Evolutionary conservation across 2,888 invertebrate species (phyloP).

Genomic region (Lasioglossum figueresi): DNA sequence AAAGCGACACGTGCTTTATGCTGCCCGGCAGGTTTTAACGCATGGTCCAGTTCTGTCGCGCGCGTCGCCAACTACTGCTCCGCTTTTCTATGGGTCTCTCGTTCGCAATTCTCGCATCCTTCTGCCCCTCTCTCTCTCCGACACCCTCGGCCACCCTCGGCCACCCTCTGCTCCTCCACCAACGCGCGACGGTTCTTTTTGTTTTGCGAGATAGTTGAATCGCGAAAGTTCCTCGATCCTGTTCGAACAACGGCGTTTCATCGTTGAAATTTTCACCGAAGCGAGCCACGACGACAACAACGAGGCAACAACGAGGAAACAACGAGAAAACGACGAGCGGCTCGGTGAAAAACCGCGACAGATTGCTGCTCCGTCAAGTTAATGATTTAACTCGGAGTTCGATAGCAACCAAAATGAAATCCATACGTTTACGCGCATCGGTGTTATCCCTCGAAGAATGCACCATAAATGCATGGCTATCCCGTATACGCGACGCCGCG

Average conservation of each 20-base stretch:
- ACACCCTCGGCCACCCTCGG: background rate
- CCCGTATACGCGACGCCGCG: background rate
- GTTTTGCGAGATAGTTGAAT: background rate
- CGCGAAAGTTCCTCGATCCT: background rate
- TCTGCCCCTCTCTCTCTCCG: background rate
- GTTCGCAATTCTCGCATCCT: background rate
- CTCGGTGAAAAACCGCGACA: background rate
- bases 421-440: background rate
- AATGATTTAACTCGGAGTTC: background rate
- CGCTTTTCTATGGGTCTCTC: slow-evolving; percentile 48
- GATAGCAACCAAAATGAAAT: background rate
- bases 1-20: slow-evolving; percentile 66
- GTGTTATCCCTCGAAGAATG: background rate
- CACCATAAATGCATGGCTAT: background rate
- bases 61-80: slow-evolving; percentile 44
- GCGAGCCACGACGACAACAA: background rate
- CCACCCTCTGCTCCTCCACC: background rate
- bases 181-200: slow-evolving; percentile 13
- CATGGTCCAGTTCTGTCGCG: slow-evolving; percentile 71
- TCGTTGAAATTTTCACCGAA: background rate
- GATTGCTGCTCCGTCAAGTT: background rate
- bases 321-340: too few relatives aligned
- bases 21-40: slow-evolving; percentile 61
- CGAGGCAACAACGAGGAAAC: too few relatives aligned
- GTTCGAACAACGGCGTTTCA: background rate